phyloP scores from a whole-genome alignment of 2,888 invertebrate genomes.

The Polietes domitor region DNA sequence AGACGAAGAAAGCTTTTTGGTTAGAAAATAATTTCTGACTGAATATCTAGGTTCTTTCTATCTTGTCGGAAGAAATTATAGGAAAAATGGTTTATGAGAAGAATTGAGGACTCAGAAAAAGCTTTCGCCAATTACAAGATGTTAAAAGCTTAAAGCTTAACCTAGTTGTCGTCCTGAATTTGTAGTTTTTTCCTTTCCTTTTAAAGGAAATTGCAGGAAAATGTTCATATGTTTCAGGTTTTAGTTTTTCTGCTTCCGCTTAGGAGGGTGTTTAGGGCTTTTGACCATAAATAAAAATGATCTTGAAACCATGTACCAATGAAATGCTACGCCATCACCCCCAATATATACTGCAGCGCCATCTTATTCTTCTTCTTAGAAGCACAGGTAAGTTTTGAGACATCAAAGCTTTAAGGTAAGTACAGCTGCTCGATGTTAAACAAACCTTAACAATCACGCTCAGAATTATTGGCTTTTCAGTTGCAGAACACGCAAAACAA shows the following conservation, averaged over 20 bases:
- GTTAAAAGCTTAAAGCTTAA: too few species aligned
- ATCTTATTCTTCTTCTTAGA: too few species aligned
- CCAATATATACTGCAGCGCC: neutral
- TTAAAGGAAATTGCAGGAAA: too few species aligned
- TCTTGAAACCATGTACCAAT: constrained; percentile 48
- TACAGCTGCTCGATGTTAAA: constrained; percentile 40
- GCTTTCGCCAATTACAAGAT: too few species aligned
- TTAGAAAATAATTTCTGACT: too few species aligned
- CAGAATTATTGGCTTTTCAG: constrained; percentile 23
- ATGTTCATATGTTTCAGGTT: neutral
- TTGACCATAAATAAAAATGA: constrained; percentile 41
- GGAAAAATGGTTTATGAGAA: too few species aligned
- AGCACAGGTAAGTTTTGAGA: constrained; percentile 32
- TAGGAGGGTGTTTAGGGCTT: constrained; percentile 29
- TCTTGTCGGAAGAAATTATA: too few species aligned
- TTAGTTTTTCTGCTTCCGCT: neutral
- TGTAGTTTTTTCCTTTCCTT: too few species aligned
- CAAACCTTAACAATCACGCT: neutral
- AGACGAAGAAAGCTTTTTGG: too few species aligned
- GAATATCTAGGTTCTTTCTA: too few species aligned
- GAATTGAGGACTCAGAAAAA: too few species aligned
- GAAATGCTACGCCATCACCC: constrained; percentile 48
- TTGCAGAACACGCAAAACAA: neutral
- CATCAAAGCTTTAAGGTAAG: constrained; percentile 29
- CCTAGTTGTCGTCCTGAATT: too few species aligned